Evolutionary conservation across 2,888 invertebrate genomes (phyloP).

Genomic region (Bugulina stolonifera): DNA sequence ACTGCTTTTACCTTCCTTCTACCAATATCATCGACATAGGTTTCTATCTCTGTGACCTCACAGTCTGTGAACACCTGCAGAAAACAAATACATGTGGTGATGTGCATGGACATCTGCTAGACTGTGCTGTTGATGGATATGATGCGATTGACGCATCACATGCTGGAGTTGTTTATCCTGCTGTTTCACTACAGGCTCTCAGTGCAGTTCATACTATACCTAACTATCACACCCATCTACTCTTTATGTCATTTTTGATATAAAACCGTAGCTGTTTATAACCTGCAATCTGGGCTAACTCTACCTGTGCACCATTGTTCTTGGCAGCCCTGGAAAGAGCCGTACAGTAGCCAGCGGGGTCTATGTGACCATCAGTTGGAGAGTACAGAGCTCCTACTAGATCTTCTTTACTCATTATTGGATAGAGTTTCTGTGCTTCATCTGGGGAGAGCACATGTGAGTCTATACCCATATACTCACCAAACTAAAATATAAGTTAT

Average conservation of each 20-base stretch:
- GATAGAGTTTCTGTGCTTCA: conserved; percentile 72
- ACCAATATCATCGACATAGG: conserved; percentile 62
- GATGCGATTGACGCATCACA: too few species aligned
- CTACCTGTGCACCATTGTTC: conserved; percentile 67
- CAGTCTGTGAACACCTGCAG: conserved; percentile 33
- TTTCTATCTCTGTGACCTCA: conserved; percentile 60
- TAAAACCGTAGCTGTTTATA: too few species aligned
- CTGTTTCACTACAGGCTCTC: too few species aligned
- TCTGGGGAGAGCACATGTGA: conserved; percentile 66
- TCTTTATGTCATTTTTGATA: too few species aligned
- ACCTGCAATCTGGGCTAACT: too few species aligned
- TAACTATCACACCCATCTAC: too few species aligned
- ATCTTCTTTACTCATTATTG: conserved; percentile 68
- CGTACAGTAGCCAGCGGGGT: conserved; percentile 73
- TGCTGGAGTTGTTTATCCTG: too few species aligned
- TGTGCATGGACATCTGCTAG: too few species aligned
- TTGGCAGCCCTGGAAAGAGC: conserved; percentile 70
- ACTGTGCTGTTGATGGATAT: too few species aligned
- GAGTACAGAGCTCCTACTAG: conserved; percentile 73
- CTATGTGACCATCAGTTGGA: conserved; percentile 75
- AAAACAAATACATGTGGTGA: too few species aligned
- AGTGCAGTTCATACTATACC: too few species aligned
- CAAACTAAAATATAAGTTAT: conserved; percentile 56
- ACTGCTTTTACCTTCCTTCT: conserved; percentile 69
- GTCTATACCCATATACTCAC: conserved; percentile 71